Conservation (phyloP, 2,888 invertebrate species). For the Aspidiotus destructor region DNA sequence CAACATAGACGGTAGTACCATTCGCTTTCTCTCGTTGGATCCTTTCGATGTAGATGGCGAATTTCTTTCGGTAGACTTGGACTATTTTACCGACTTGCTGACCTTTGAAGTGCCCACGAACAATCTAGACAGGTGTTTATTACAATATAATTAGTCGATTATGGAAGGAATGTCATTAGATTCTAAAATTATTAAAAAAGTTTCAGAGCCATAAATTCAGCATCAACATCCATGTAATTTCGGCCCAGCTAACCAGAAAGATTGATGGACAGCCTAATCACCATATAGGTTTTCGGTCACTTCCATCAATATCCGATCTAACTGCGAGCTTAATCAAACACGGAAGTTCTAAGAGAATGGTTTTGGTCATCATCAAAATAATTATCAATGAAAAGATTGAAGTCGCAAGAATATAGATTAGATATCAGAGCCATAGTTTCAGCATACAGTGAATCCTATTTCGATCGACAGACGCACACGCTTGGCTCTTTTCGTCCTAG, state of each 20-base stretch:
- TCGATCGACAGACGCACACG: not conserved
- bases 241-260: constrained; percentile 6
- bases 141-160: not conserved
- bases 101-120: constrained; percentile 97
- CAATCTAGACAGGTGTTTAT: constrained; percentile 53
- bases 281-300: not conserved
- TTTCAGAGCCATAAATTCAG: constrained; percentile 29
- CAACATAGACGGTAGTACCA: constrained; percentile 94
- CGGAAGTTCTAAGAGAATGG: constrained; percentile 14
- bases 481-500: not conserved
- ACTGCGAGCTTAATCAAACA: constrained; percentile 16
- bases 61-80: constrained; percentile 97
- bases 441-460: not conserved
- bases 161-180: not conserved
- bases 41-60: constrained; percentile 96
- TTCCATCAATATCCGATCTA: not conserved
- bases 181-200: constrained; percentile 21
- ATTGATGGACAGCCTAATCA: not conserved
- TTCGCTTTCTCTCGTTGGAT: constrained; percentile 99
- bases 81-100: constrained; percentile 98
- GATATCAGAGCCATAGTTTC: constrained; percentile 11
- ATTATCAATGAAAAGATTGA: not conserved
- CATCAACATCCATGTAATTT: constrained; percentile 25
- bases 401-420: not conserved
- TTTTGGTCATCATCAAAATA: not conserved